These are phyloP conservation scores for Alcis repandata DNA, from an alignment of 2,888 invertebrate species.

Conservation along the genomic window DNA sequence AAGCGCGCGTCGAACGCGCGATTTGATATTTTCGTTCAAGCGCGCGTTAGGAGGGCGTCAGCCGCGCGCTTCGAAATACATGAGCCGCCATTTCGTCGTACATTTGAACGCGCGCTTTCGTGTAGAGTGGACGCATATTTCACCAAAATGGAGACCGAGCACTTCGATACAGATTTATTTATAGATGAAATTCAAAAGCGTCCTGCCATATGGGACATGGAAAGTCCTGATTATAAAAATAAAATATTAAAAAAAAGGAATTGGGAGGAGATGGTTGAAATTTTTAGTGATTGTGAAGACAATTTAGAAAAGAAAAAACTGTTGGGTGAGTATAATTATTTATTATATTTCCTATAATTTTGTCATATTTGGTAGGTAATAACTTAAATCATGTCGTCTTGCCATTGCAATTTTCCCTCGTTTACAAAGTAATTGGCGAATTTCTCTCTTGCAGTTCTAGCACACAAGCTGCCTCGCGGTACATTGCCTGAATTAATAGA, in stretches of 20 bases:
- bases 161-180: constrained; percentile 20
- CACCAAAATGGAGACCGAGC: constrained; percentile 21
- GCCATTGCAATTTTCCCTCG: constrained; percentile 1
- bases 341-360: constrained; percentile 6
- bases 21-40: constrained; percentile 29
- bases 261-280: constrained; percentile 33
- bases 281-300: constrained; percentile 32
- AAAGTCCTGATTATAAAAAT: constrained; percentile 28
- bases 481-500: background rate
- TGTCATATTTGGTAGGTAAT: background rate
- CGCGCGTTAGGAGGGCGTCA: constrained; percentile 38
- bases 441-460: background rate
- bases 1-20: constrained; percentile 15
- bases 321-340: constrained; percentile 23
- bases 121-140: constrained; percentile 9
- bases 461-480: no score
- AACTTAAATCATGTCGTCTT: constrained; percentile 1
- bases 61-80: constrained; percentile 28
- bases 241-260: constrained; percentile 24
- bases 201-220: constrained; percentile 30
- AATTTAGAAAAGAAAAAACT: constrained; percentile 28
- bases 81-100: constrained; percentile 31
- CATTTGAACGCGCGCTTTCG: constrained; percentile 30
- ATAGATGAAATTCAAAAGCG: constrained; percentile 16
- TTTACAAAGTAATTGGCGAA: constrained; percentile 9